Percentiles rank a stretch among this genome's conserved stretches.
phyloP scores from a whole-genome alignment of 2,888 invertebrate species.

The Ormyrus nitidulus region DNA sequence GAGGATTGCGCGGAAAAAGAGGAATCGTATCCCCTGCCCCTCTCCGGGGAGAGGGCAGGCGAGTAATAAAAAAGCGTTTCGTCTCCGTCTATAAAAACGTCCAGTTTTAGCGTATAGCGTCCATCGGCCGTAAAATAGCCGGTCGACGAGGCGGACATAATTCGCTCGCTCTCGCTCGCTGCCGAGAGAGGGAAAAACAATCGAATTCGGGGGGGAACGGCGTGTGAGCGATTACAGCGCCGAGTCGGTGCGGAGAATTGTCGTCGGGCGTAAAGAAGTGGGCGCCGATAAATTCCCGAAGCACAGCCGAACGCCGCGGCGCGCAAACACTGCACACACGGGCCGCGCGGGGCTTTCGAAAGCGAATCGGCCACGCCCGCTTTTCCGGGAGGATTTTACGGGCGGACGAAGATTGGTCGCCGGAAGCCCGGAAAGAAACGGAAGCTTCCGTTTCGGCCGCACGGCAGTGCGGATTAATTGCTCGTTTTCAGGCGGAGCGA shows the following conservation, averaged over 20 bases:
- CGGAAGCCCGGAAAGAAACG: conserved; percentile 50
- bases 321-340: not conserved
- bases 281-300: conserved; percentile 48
- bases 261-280: conserved; percentile 41
- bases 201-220: conserved; percentile 39
- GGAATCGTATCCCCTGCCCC: too few relatives aligned
- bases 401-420: conserved; percentile 61
- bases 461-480: conserved; percentile 64
- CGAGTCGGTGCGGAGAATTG: conserved; percentile 42
- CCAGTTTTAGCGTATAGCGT: not conserved
- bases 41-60: too few relatives aligned
- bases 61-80: conserved; percentile 1
- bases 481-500: conserved; percentile 59
- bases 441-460: conserved; percentile 57
- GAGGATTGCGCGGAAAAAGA: too few relatives aligned
- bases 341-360: not conserved
- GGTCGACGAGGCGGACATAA: conserved; percentile 19
- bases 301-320: not conserved
- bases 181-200: conserved; percentile 41
- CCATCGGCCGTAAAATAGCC: conserved; percentile 18
- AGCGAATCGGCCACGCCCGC: conserved; percentile 45
- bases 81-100: not conserved
- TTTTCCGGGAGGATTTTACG: conserved; percentile 53
- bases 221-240: conserved; percentile 46
- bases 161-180: not conserved